Evolutionary conservation across 2,113 vertebrate genomes (phyloP).

Genomic region (Arothron firmamentum): DNA sequence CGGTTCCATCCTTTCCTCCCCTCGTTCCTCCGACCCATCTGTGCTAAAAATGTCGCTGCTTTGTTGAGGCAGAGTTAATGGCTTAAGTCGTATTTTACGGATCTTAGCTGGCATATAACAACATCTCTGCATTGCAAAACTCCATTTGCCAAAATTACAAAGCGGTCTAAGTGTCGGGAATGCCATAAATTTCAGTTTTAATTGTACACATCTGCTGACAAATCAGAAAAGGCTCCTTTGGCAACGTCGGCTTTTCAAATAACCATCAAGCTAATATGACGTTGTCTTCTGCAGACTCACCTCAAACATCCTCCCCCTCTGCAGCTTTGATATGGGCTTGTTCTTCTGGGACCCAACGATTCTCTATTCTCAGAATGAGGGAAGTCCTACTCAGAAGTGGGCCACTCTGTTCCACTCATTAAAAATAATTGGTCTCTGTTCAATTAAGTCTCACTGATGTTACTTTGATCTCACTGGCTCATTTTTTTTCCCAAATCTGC

Average conservation of each 20-base stretch:
- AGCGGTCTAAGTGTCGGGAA: background rate
- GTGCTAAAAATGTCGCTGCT: constrained; percentile 17
- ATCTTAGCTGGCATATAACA: constrained; percentile 12
- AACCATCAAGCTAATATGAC: background rate
- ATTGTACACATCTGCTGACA: background rate
- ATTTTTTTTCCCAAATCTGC: constrained; percentile 1
- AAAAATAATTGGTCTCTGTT: constrained; percentile 71
- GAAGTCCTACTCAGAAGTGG: constrained; percentile 57
- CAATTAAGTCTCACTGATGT: constrained; percentile 54
- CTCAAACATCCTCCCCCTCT: constrained; percentile 5
- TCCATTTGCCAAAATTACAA: background rate
- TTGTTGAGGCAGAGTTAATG: constrained; percentile 3
- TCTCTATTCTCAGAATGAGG: constrained; percentile 43
- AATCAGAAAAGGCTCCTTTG: background rate
- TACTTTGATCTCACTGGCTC: constrained; percentile 56
- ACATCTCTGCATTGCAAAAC: constrained; percentile 1
- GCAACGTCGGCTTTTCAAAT: background rate
- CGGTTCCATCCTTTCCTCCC: background rate
- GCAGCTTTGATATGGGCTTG: constrained; percentile 35
- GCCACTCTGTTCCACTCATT: constrained; percentile 55
- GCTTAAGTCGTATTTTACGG: constrained; percentile 15
- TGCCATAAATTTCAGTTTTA: constrained; percentile 1
- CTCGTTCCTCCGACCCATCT: constrained; percentile 6
- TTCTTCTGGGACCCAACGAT: constrained; percentile 40
- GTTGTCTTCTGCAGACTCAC: constrained; percentile 30